A percentile compares a stretch with the other conserved stretches of the same genome.
These are phyloP conservation scores for Tokudaia muenninki DNA, from an alignment of 2,797 vertebrate genomes.

Conservation along the genomic window DNA sequence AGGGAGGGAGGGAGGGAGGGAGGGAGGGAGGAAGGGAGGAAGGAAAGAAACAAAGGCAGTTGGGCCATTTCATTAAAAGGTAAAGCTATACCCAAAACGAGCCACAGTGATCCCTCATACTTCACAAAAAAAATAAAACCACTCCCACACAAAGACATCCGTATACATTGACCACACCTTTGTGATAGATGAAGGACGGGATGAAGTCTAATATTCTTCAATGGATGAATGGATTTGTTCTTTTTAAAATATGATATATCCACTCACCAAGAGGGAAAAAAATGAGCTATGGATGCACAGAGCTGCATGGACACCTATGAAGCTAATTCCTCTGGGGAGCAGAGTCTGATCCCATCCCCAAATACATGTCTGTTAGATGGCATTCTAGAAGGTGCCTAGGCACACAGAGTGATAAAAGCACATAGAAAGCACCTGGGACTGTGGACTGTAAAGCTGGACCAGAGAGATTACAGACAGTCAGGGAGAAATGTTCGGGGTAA, in stretches of 20 bases:
- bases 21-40: not conserved
- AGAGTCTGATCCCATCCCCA: not conserved
- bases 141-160: not conserved
- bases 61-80: conserved; percentile 15
- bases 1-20: too few relatives aligned
- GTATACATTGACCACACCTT: not conserved
- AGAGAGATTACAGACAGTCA: not conserved
- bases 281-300: not conserved
- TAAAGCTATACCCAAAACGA: rapidly evolving
- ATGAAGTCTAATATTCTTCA: conserved; percentile 9
- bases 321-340: not conserved
- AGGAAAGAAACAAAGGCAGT: not conserved
- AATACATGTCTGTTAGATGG: not conserved
- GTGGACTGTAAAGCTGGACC: not conserved
- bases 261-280: not conserved
- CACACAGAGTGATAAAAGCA: not conserved
- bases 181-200: not conserved
- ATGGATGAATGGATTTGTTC: not conserved
- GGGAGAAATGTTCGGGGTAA: not conserved
- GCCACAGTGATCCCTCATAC: not conserved
- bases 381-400: not conserved
- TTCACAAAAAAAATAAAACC: not conserved
- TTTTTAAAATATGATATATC: not conserved
- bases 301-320: not conserved
- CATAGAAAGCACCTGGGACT: not conserved